Evolutionary conservation across 2,113 vertebrate species (phyloP), one percentile per base, ranked within the genome.

Genomic region (Podarcis raffonei): DNA sequence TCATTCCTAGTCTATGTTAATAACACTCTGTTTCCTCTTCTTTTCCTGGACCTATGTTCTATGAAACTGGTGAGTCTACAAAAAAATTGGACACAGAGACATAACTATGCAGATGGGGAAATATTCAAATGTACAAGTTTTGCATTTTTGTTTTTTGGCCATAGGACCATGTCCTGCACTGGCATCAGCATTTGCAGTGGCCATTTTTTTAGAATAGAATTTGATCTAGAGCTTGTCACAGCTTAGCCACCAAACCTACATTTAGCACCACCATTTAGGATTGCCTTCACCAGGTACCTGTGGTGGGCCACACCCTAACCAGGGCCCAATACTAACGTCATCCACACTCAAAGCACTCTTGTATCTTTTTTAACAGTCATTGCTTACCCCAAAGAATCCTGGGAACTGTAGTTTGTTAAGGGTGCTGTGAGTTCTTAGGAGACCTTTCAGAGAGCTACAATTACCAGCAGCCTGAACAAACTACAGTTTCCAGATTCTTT

Each of bases 11-110:
- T 53, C 48, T n/a, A 71, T 3, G 9, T 71, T 71, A 71, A 3
- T 25, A 27, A 71, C 25, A 25, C 25, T 71, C 8, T 53, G 48
- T 53, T 53, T 20, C 0, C 2, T 20, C 1, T 0, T 57, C 83
- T 1, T 0, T 1, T 1, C 11, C 22, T 65, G 48, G 18, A 62
- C 20, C 1, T 71, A 1, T 84, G 1, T 0, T 3, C 12, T 22
- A 32, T 30, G 69, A 1, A 37, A 62, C 27, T 48, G 5, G 4
- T 20, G 1, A 2, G 15, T 53, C 6, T 27, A 15, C n/a, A 89
- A 1, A 68, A 32, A 12, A 6, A 0, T 0, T 18, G 20, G 32
- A 53, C 18, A 69, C 59, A n/a, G 16, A 57, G 9, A 0, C 65
- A 1, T 59, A 30, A 32, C 3, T 9, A 62, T 4, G 18, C 59